These are phyloP conservation scores for Hetaerina americana DNA, from an alignment of 1,140 invertebrate species.

Conservation along the genomic window DNA sequence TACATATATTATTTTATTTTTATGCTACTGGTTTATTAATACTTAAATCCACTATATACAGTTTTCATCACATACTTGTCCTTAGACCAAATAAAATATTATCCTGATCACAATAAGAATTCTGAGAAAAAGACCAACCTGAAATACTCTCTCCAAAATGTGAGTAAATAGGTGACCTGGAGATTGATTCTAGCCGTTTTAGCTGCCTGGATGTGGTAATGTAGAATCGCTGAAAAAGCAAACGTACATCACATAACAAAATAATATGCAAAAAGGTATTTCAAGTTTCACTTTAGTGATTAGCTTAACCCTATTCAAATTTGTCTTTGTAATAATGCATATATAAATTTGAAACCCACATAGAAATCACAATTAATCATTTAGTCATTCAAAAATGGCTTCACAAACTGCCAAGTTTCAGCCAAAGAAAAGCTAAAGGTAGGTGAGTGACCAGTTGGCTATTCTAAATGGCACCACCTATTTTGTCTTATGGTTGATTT, in stretches of 20 bases:
- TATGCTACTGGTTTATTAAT: background rate
- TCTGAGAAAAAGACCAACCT: slow-evolving; percentile 20
- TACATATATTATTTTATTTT: background rate
- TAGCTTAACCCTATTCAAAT: no score
- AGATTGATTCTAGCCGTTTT: slow-evolving; percentile 46
- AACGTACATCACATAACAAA: no score
- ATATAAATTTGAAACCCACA: no score
- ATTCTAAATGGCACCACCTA: no score
- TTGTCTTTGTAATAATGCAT: no score
- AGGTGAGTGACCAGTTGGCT: no score
- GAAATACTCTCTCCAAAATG: slow-evolving; percentile 47
- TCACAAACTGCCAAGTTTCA: no score
- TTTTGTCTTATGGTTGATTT: background rate
- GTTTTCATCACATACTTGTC: background rate
- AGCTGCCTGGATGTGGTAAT: slow-evolving; percentile 46
- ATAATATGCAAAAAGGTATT: no score
- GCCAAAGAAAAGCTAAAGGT: no score
- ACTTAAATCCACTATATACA: background rate
- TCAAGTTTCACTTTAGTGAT: no score
- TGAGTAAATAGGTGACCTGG: slow-evolving; percentile 48
- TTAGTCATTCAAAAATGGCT: no score
- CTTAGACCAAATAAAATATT: background rate
- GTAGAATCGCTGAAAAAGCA: slow-evolving; percentile 40
- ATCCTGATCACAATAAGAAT: background rate
- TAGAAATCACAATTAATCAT: no score